These are phyloP conservation scores for Phataginus tetradactyla DNA, from an alignment of 2,797 vertebrate genomes.

Conservation along the genomic window DNA sequence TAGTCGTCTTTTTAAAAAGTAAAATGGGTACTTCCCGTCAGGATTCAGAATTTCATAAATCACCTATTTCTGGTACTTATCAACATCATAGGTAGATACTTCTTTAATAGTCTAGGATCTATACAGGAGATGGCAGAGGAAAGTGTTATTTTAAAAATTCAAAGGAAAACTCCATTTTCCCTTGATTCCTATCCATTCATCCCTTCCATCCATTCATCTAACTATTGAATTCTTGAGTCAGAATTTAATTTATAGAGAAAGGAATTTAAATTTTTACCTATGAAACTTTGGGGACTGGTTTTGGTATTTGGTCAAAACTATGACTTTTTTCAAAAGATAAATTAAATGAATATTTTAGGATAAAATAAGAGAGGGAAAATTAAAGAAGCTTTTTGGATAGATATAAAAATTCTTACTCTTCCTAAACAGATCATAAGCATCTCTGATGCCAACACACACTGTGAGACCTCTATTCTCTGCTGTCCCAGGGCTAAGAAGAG, in stretches of 20 bases:
- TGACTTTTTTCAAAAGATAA: not conserved
- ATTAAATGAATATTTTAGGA: not conserved
- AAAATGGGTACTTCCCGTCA: not conserved
- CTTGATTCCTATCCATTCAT: not conserved
- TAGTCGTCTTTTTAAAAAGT: not conserved
- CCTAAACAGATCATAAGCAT: not conserved
- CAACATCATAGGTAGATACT: not conserved
- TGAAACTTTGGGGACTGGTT: not conserved
- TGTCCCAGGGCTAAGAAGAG: not conserved
- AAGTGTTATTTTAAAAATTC: not conserved
- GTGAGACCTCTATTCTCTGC: not conserved
- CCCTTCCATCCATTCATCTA: not conserved
- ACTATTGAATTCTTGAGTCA: not conserved
- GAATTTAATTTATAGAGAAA: constrained; percentile 52
- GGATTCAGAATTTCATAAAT: not conserved
- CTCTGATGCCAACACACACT: not conserved
- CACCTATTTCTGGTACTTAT: not conserved
- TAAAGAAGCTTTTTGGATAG: not conserved
- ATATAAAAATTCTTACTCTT: constrained; percentile 6
- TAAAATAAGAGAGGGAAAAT: not conserved
- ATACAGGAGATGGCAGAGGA: not conserved
- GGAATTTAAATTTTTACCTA: not conserved
- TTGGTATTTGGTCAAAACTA: constrained; percentile 6
- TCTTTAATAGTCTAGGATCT: not conserved
- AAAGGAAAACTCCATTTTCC: not conserved